Evolutionary conservation across 2,113 vertebrate species (phyloP), one percentile per base, ranked within the genome.

Genomic region (Solea solea): DNA sequence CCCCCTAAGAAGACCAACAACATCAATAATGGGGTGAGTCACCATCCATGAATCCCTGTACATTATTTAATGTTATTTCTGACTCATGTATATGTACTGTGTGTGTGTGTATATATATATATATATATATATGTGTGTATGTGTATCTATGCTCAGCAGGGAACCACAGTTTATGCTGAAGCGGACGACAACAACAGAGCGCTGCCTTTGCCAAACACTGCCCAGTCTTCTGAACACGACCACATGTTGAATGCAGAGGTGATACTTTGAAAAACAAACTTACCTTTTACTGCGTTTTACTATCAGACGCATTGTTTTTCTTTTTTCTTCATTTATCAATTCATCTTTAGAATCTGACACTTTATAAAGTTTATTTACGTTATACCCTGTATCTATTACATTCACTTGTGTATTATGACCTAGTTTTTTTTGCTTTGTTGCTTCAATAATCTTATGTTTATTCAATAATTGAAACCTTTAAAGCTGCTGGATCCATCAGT

Each of bases 1-100:
- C 94, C 95, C 1, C 95, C 96, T 0, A 85, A 90, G 78, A 91
- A 94, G 62, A 90, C 81, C 61, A 45, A 74, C 52, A 89, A 77
- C 34, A 88, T 92, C 16, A 63, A 62, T 0, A 89, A 86, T 60
- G 82, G 55, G 90, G 96, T 96, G 78, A 95, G 95, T 78, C 13
- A n/a, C 21, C 13, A 6, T 53, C 12, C 5, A 44, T 46, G 53
- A 55, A 42, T 16, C 9, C 46, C 48, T 71, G 39, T 27, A 55
- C 45, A 13, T 14, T 45, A 12, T 48, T 14, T 34, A 34, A 34
- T 34, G 34, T 34, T 34, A 75, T 28, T 44, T 56, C 42, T 42
- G 39, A 65, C 53, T 45, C 9, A 41, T 64, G 56, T 44, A 44
- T 44, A 11, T 44, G 7, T 7, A 2, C 10, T 1, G 21, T 21